A percentile compares a stretch with the other conserved stretches of the same genome.
These are phyloP conservation scores for Portevinia maculata DNA, from an alignment of 2,888 invertebrate species.

Conservation along the genomic window DNA sequence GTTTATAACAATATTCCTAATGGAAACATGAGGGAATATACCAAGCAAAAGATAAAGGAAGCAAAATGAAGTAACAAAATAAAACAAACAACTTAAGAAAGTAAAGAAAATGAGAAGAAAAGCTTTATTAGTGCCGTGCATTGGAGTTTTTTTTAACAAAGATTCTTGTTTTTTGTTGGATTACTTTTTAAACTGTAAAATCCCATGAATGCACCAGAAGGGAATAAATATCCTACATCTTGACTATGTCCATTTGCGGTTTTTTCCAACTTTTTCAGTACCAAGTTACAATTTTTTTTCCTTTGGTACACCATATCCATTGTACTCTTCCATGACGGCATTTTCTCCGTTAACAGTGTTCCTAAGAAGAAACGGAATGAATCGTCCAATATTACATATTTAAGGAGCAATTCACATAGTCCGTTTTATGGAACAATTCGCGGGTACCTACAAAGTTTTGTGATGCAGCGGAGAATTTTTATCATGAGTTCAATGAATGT, in stretches of 20 bases:
- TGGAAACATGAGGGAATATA: background rate
- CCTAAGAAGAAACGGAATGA: conserved; percentile 5
- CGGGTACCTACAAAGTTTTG: too few relatives aligned
- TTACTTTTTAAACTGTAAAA: conserved; percentile 47
- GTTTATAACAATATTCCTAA: conserved; percentile 53
- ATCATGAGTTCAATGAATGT: too few relatives aligned
- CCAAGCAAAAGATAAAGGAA: conserved; percentile 1
- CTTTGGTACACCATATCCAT: background rate
- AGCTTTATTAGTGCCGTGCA: conserved; percentile 66
- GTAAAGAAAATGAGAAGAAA: conserved; percentile 45
- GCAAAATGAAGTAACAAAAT: background rate
- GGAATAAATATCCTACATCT: conserved; percentile 20
- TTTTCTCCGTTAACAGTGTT: conserved; percentile 20
- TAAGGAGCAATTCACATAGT: too few relatives aligned
- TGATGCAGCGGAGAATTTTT: too few relatives aligned
- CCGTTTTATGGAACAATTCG: too few relatives aligned
- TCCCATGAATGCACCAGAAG: conserved; percentile 51
- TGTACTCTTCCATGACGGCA: conserved; percentile 15
- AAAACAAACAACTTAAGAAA: background rate
- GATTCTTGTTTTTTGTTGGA: conserved; percentile 21
- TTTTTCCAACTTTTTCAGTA: conserved; percentile 39
- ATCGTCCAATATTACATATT: background rate
- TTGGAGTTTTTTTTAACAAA: conserved; percentile 47
- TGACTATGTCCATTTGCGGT: conserved; percentile 63
- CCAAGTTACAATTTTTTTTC: conserved; percentile 33